phyloP scores from a whole-genome alignment of 2,113 vertebrate species.

The Paratilapia polleni region DNA sequence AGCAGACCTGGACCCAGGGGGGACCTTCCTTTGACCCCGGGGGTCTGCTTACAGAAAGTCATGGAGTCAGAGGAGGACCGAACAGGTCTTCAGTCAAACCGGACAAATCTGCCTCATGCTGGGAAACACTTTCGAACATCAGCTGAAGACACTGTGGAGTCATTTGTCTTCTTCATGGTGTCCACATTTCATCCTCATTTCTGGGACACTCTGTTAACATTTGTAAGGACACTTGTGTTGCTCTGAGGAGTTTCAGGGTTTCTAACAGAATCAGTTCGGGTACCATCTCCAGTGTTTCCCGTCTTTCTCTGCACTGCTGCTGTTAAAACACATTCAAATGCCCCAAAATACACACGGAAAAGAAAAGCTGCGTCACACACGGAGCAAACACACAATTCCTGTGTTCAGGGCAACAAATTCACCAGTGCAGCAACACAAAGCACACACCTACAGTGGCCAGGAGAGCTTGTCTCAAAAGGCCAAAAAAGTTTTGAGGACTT shows the following conservation, averaged over 20 bases:
- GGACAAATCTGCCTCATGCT: background rate
- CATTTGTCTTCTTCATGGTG: background rate
- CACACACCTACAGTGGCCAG: background rate
- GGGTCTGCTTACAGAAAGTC: too few species aligned
- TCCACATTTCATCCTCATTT: fast-evolving
- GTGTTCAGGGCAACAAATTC: slow-evolving; percentile 6
- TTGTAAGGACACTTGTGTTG: background rate
- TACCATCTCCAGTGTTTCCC: background rate
- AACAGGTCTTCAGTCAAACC: too few species aligned
- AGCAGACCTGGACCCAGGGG: background rate
- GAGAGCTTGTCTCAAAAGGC: background rate
- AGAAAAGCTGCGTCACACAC: background rate
- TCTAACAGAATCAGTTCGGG: too few species aligned
- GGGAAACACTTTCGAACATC: too few species aligned
- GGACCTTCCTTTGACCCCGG: background rate
- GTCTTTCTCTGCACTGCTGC: background rate
- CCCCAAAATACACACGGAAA: background rate
- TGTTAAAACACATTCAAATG: background rate
- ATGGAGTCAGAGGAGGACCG: too few species aligned
- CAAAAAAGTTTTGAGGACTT: too few species aligned
- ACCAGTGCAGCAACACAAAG: background rate
- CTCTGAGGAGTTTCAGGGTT: background rate
- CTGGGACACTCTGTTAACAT: too few species aligned
- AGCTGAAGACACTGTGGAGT: fast-evolving
- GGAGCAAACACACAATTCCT: background rate